Conservation (phyloP, 2,797 vertebrate genomes). For the Myripristis murdjan region DNA sequence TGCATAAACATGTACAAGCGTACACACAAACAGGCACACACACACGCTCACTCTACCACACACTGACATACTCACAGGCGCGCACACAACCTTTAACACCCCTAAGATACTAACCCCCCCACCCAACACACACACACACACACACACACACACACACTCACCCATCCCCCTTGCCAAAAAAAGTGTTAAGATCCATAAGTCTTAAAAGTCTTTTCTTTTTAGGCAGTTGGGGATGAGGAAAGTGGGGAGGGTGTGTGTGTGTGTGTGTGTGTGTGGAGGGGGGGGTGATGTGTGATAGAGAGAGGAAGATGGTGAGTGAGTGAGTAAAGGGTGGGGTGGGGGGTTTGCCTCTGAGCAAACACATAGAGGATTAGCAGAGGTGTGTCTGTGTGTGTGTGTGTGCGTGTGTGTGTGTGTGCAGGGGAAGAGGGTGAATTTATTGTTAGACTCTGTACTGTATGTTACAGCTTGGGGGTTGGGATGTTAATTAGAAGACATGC, state of each 20-base stretch:
- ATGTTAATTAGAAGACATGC: constrained; percentile 76
- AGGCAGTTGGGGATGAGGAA: constrained; percentile 55
- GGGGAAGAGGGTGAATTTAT: constrained; percentile 50
- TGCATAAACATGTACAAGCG: constrained; percentile 32
- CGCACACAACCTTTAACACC: constrained; percentile 44
- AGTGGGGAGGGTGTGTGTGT: too few relatives aligned
- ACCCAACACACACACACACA: too few relatives aligned
- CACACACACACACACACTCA: too few relatives aligned
- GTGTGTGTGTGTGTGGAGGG: too few relatives aligned
- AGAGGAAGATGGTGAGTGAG: constrained; percentile 38
- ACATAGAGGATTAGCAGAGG: constrained; percentile 62
- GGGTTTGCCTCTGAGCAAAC: constrained; percentile 74
- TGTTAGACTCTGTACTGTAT: constrained; percentile 70
- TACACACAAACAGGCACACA: constrained; percentile 29
- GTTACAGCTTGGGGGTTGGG: constrained; percentile 58
- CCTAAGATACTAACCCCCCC: constrained; percentile 68
- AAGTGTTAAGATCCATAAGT: constrained; percentile 71
- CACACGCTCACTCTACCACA: constrained; percentile 32
- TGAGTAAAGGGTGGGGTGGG: constrained; percentile 41
- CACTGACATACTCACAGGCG: not conserved
- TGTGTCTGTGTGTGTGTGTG: constrained; percentile 43
- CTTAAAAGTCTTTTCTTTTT: constrained; percentile 78
- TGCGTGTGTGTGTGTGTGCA: constrained; percentile 15
- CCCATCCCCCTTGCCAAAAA: too few relatives aligned
- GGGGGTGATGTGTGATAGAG: constrained; percentile 16